Conservation (phyloP, 2,888 invertebrate species). For the Stenurella melanura region DNA sequence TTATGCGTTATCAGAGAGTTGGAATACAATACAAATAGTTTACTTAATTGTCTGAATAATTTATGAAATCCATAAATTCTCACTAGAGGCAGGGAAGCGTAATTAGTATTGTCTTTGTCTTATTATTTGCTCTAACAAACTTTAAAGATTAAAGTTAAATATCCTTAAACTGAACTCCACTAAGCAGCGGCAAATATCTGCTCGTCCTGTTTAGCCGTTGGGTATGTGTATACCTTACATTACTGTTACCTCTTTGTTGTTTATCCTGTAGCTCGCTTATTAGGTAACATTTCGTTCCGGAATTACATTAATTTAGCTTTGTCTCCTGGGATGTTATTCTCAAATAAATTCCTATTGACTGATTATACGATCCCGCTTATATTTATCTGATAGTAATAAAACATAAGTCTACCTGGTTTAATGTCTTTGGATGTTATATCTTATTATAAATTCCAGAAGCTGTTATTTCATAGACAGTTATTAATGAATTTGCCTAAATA, state of each 20-base stretch:
- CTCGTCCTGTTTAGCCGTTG: constrained; percentile 28
- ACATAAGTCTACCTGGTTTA: background rate
- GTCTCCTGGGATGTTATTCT: constrained; percentile 25
- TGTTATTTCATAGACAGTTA: no score
- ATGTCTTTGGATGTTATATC: background rate
- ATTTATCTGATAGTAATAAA: constrained; percentile 2
- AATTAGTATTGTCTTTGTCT: constrained; percentile 49
- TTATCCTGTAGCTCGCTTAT: constrained; percentile 41
- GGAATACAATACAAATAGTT: constrained; percentile 36
- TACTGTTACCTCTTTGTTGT: constrained; percentile 43
- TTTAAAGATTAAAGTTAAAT: constrained; percentile 63
- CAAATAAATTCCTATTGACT: constrained; percentile 25
- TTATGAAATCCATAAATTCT: constrained; percentile 40
- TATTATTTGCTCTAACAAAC: constrained; percentile 61
- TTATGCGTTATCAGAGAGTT: constrained; percentile 34
- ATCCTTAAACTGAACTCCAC: constrained; percentile 45
- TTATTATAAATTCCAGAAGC: background rate
- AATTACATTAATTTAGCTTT: constrained; percentile 41
- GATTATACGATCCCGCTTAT: background rate
- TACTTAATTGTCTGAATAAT: constrained; percentile 40
- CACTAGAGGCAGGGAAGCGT: constrained; percentile 22
- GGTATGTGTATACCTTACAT: constrained; percentile 40
- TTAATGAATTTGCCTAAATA: no score
- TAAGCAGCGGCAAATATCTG: constrained; percentile 36
- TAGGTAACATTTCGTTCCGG: constrained; percentile 36